Percentiles rank a stretch among this genome's conserved stretches.
Conservation (phyloP, 2,113 vertebrate genomes). For the Pan paniscus region DNA sequence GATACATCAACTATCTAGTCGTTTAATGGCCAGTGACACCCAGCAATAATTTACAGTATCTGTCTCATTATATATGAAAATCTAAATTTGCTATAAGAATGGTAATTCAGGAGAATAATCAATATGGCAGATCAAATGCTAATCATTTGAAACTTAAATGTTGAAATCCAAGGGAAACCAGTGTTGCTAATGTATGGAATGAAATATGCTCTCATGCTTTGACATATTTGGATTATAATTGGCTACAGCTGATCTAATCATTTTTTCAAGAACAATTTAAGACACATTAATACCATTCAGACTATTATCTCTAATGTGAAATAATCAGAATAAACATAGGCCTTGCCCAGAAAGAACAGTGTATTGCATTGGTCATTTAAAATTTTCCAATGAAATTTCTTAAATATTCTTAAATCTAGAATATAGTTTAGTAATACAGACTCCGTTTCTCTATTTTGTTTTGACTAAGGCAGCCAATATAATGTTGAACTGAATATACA, state of each 20-base stretch:
- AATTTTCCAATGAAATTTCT: background rate
- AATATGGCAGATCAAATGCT: background rate
- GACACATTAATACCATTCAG: background rate
- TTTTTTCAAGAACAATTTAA: background rate
- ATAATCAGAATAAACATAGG: background rate
- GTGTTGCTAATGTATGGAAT: background rate
- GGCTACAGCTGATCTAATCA: background rate
- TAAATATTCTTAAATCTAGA: background rate
- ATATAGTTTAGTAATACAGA: background rate
- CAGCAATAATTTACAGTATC: background rate
- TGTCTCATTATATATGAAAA: background rate
- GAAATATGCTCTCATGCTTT: background rate
- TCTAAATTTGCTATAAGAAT: background rate
- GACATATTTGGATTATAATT: background rate
- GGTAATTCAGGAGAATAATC: background rate
- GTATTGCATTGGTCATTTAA: background rate
- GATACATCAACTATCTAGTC: background rate
- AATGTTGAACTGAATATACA: background rate
- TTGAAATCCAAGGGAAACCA: background rate
- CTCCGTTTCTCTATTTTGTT: background rate
- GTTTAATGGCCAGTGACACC: background rate
- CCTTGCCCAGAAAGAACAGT: background rate
- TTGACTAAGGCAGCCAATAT: background rate
- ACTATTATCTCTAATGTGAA: background rate
- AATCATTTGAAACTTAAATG: background rate